Evolutionary conservation across 2,797 vertebrate genomes (phyloP).

Genomic region (Halcyon leucocephala): DNA sequence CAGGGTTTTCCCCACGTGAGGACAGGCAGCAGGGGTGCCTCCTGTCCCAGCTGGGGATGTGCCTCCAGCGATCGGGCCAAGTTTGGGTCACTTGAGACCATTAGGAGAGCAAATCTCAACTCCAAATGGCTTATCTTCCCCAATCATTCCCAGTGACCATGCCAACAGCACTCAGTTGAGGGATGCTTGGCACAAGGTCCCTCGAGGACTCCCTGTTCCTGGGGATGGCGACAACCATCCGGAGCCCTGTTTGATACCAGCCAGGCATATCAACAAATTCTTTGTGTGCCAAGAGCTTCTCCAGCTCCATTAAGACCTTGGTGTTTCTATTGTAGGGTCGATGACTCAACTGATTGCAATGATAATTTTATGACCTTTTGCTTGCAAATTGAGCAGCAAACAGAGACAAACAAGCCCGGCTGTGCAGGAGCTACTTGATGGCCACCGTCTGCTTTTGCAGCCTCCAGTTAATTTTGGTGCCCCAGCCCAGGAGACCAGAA

Average conservation of each 20-base stretch:
- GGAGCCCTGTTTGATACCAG: neutral
- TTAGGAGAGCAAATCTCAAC: neutral
- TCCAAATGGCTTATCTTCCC: neutral
- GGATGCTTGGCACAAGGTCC: neutral
- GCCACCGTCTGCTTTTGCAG: neutral
- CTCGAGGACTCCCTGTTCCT: neutral
- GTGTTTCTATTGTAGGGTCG: neutral
- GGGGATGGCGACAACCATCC: neutral
- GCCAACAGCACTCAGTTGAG: neutral
- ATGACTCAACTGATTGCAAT: conserved; percentile 12
- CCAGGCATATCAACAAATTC: neutral
- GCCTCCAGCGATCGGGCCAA: accelerated
- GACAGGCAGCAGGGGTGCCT: neutral
- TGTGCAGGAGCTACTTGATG: neutral
- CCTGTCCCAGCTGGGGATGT: neutral
- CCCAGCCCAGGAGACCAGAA: neutral
- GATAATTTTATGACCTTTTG: conserved; percentile 16
- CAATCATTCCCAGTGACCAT: neutral
- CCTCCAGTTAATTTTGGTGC: neutral
- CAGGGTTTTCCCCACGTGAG: neutral
- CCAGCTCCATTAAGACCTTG: neutral
- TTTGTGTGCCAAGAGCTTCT: neutral
- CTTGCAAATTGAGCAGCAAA: neutral
- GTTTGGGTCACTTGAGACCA: neutral
- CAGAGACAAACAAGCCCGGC: neutral